Percentiles rank a stretch among this genome's conserved stretches.
phyloP scores from a whole-genome alignment of 2,888 invertebrate species.

The Rhamnusium bicolor region DNA sequence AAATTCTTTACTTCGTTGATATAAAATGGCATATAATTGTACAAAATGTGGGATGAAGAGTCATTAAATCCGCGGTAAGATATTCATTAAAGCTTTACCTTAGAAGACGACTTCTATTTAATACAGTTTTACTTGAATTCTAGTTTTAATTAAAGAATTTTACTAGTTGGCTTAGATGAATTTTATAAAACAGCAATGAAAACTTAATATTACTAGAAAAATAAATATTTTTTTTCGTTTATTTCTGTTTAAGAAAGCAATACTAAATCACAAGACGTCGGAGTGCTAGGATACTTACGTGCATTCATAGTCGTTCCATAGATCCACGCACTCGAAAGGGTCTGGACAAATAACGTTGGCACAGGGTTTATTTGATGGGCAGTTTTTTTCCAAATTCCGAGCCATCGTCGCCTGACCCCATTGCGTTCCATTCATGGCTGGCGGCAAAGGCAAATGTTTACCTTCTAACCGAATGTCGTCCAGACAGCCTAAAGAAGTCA shows the following conservation, averaged over 20 bases:
- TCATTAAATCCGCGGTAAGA: conserved; percentile 10
- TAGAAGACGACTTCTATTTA: background rate
- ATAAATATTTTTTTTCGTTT: no score
- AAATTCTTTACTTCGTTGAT: conserved; percentile 16
- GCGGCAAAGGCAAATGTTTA: conserved; percentile 93
- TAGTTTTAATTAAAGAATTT: background rate
- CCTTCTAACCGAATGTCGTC: conserved; percentile 92
- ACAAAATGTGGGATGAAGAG: background rate
- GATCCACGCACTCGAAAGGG: conserved; percentile 94
- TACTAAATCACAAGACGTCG: no score
- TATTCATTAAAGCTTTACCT: background rate
- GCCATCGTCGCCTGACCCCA: conserved; percentile 98
- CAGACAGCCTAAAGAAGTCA: conserved; percentile 77
- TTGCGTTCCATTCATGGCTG: conserved; percentile 95
- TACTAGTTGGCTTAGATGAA: background rate
- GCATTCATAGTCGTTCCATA: conserved; percentile 99
- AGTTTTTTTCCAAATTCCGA: conserved; percentile 91
- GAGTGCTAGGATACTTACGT: conserved; percentile 85
- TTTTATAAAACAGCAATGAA: background rate
- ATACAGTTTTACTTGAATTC: background rate
- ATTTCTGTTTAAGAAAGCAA: background rate
- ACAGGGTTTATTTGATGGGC: conserved; percentile 96
- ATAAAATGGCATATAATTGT: background rate
- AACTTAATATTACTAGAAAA: background rate
- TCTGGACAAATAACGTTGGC: conserved; percentile 94